Evolutionary conservation across 2,797 vertebrate genomes (phyloP).

Genomic region (Myotis pilosus): DNA sequence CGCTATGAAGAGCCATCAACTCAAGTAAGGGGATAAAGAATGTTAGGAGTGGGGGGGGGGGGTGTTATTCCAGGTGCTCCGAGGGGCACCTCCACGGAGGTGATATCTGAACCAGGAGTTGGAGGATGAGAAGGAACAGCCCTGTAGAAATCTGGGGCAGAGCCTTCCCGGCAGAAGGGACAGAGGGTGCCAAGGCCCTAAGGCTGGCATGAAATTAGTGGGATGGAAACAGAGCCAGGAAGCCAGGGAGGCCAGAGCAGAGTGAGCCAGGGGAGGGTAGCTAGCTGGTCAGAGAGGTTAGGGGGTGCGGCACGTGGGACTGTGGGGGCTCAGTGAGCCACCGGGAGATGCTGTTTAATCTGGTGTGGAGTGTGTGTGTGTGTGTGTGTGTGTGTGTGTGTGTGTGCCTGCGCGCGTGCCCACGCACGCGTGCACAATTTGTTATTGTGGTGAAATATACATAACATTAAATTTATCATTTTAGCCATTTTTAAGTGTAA

Average conservation of each 20-base stretch:
- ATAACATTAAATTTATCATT: neutral
- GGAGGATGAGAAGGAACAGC: neutral
- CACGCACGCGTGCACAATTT: neutral
- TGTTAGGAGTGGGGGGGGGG: neutral
- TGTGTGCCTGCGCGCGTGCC: rapidly evolving
- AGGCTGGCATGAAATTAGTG: neutral
- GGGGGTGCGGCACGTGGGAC: rapidly evolving
- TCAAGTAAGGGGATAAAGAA: neutral
- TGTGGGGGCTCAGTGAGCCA: rapidly evolving
- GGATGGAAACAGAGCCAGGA: neutral
- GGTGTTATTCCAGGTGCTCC: neutral
- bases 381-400: neutral
- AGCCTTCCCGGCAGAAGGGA: neutral
- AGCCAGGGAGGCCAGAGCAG: neutral
- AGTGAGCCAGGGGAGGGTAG: rapidly evolving
- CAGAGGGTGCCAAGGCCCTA: neutral
- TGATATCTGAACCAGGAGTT: neutral
- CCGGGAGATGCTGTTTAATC: neutral
- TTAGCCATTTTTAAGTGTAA: neutral
- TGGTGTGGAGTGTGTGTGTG: neutral
- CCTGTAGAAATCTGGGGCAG: neutral
- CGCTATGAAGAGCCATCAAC: neutral
- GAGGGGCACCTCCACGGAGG: neutral
- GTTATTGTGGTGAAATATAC: constrained; percentile 2
- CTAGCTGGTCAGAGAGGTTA: neutral